Conservation (phyloP, 2,113 vertebrate species). For the Gambusia holbrooki region DNA sequence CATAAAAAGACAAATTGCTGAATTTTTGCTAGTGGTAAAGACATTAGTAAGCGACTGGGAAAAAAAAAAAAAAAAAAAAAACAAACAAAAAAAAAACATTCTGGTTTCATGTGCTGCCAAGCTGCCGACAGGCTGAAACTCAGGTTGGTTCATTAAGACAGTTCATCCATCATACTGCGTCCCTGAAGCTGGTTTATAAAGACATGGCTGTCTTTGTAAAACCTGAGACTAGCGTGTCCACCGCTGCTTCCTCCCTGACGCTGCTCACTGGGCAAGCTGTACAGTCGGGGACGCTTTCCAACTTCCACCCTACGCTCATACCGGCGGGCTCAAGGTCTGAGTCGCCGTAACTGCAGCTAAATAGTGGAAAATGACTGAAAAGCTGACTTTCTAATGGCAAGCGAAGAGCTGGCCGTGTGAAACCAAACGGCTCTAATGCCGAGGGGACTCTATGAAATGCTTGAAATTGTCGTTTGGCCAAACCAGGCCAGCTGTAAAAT, state of each 20-base stretch:
- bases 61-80: background rate
- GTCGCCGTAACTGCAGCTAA: slow-evolving; percentile 24
- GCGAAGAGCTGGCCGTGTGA: slow-evolving; percentile 17
- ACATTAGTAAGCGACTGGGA: background rate
- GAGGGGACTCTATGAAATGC: slow-evolving; percentile 50
- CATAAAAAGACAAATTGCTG: no score
- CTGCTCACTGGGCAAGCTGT: slow-evolving; percentile 24
- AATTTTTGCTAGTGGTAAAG: background rate
- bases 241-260: slow-evolving; percentile 33
- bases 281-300: slow-evolving; percentile 55
- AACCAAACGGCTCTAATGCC: slow-evolving; percentile 40
- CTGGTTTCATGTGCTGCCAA: slow-evolving; percentile 35
- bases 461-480: slow-evolving; percentile 52
- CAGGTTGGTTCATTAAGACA: slow-evolving; percentile 31
- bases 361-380: slow-evolving; percentile 52
- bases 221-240: slow-evolving; percentile 29
- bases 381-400: slow-evolving; percentile 18
- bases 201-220: slow-evolving; percentile 37
- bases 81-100: background rate
- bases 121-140: slow-evolving; percentile 19
- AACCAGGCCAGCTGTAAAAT: slow-evolving; percentile 68
- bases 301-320: slow-evolving; percentile 50
- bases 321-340: slow-evolving; percentile 27
- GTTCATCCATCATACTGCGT: slow-evolving; percentile 50
- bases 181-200: slow-evolving; percentile 43